Conservation (phyloP, 2,888 invertebrate genomes). For the Fragum fragum region DNA sequence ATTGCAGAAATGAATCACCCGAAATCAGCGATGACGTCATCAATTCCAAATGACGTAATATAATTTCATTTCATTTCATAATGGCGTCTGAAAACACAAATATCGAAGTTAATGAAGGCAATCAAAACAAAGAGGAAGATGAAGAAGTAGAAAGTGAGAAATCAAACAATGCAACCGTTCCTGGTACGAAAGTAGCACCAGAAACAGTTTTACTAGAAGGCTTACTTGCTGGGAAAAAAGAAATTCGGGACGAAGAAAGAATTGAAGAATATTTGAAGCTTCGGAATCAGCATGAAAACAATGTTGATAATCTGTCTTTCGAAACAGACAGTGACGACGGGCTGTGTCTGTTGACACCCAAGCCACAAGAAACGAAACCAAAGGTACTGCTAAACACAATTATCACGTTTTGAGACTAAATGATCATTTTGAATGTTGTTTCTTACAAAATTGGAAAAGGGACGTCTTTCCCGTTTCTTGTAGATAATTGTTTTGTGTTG, state of each 20-base stretch:
- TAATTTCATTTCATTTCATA: neutral
- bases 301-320: neutral
- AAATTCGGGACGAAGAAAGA: neutral
- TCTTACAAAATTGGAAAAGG: too few species aligned
- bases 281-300: neutral
- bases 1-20: too few species aligned
- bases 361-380: neutral
- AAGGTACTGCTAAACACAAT: too few species aligned
- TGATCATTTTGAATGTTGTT: too few species aligned
- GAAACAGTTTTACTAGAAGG: neutral
- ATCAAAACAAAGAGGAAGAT: neutral
- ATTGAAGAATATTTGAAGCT: neutral
- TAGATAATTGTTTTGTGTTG: too few species aligned
- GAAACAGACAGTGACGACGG: slow-evolving; percentile 22
- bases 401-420: too few species aligned
- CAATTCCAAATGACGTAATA: slow-evolving; percentile 20
- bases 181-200: neutral
- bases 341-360: slow-evolving; percentile 4
- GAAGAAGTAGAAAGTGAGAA: neutral
- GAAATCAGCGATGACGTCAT: slow-evolving; percentile 1
- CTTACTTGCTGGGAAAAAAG: neutral
- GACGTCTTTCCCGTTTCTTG: too few species aligned
- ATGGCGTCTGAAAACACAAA: slow-evolving; percentile 20
- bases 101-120: neutral
- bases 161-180: neutral